Base-by-base conservation (phyloP, 2,113 vertebrate species). In the Antechinus stuartii region DNA sequence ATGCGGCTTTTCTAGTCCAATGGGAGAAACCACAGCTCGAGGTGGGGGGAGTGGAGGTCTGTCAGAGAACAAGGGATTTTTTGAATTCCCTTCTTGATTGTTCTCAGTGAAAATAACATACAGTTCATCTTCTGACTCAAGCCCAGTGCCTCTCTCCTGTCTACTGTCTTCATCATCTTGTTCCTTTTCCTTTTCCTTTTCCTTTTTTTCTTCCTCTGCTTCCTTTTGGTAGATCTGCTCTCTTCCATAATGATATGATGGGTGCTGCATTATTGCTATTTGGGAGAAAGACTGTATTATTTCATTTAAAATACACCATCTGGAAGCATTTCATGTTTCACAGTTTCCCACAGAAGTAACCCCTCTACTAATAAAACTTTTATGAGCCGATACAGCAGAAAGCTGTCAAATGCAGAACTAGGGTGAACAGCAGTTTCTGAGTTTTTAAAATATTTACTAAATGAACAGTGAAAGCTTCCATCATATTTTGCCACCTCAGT, bases 1-100 rank as follows among this genome's bases (percentile, higher is more conserved):
- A 46, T 97, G 98, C 22, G 98, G 96, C 8, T 94, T 57, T 8
- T 98, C 96, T 89, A 98, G 98, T 90, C 94, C 98, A 56, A 89
- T 55, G 12, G 97, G 91, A 90, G 97, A 95, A 96, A 93, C 91
- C 10, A 97, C 96, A 11, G 98, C 98, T 95, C 98, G 98, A 9
- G 99, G 99, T 0, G 98, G 98, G 4, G 98, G 99, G 3, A 97
- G 98, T 2, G 99, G 99, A 1, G 99, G 99, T 92, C 98, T 98
- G 95, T 98, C 98, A 95, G 84, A 89, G 23, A 23, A 1, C 47
- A 93, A 93, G 0, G 0, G 22, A 22, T 91, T 53, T 96, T n/a
- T 96, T 50, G 92, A 46, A 22, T 56, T 90, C 8, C 30, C 14
- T 68, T 96, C 26, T 0, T 95, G 91, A 30, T 91, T 49, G 11